Evolutionary conservation across 1,140 invertebrate species (phyloP).

Genomic region (Physella acuta): DNA sequence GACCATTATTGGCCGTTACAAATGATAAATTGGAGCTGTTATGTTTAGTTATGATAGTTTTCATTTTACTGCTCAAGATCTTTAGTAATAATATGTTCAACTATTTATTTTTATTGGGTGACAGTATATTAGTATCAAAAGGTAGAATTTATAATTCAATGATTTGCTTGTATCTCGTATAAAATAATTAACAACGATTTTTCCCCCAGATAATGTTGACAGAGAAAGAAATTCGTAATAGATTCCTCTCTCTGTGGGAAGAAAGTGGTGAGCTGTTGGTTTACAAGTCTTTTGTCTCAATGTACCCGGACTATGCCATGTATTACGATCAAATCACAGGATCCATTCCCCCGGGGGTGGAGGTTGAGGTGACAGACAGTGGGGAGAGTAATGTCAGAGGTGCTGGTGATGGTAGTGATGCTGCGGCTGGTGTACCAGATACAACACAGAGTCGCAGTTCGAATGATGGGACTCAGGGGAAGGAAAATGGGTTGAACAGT

Average conservation of each 20-base stretch:
- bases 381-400: not conserved
- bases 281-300: constrained; percentile 16
- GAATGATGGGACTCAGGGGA: not conserved
- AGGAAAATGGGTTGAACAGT: not conserved
- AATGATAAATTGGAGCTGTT: too few species aligned
- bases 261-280: constrained; percentile 14
- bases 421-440: not conserved
- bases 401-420: not conserved
- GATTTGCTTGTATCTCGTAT: not conserved
- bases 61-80: not conserved
- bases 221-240: constrained; percentile 16
- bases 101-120: not conserved
- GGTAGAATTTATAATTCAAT: not conserved
- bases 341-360: not conserved
- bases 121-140: not conserved
- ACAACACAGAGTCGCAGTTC: not conserved
- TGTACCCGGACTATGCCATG: constrained; percentile 10
- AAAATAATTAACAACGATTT: not conserved
- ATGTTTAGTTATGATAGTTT: too few species aligned
- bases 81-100: not conserved
- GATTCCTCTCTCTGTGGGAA: constrained; percentile 12
- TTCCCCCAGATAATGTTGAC: not conserved
- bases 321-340: constrained; percentile 17
- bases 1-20: too few species aligned
- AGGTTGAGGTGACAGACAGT: not conserved